phyloP scores from a whole-genome alignment of 1,140 invertebrate species.

The Pseudomyrmex flavicornis region DNA sequence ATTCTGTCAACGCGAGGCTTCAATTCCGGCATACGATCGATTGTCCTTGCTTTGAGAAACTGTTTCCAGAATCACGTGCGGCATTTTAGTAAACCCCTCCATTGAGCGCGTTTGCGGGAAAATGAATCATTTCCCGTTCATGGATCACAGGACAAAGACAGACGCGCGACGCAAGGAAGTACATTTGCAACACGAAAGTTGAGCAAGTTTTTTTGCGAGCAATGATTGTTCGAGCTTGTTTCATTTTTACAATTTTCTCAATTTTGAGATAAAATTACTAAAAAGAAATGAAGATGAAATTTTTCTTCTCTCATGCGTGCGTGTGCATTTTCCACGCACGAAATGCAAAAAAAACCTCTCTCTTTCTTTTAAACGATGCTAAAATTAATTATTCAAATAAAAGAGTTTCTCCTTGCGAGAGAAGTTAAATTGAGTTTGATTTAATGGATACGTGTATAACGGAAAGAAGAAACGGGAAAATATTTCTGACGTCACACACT shows the following conservation, averaged over 20 bases:
- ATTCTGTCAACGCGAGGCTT: background rate
- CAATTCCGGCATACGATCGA: conserved; percentile 7
- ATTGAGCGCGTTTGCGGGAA: conserved; percentile 20
- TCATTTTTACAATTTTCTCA: too few relatives aligned
- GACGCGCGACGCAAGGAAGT: conserved; percentile 13
- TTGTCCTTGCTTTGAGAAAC: background rate
- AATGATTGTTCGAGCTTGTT: background rate
- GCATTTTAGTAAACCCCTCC: background rate
- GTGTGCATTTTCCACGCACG: background rate
- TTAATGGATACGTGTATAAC: conserved; percentile 5
- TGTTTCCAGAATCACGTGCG: conserved; percentile 14
- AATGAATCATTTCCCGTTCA: conserved; percentile 45
- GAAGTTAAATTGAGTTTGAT: background rate
- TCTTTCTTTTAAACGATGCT: too few relatives aligned
- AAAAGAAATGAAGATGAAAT: too few relatives aligned
- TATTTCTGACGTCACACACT: conserved; percentile 27
- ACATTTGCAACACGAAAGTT: conserved; percentile 12
- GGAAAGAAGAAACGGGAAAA: conserved; percentile 13
- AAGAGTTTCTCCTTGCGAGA: background rate
- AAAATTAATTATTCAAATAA: background rate
- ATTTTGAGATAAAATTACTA: too few relatives aligned
- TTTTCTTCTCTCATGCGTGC: too few relatives aligned
- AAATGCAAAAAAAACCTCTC: too few relatives aligned
- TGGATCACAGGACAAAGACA: conserved; percentile 33
- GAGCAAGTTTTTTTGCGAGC: background rate